Conservation (phyloP, 1,140 invertebrate species). For the Lepidotrigona ventralis region DNA sequence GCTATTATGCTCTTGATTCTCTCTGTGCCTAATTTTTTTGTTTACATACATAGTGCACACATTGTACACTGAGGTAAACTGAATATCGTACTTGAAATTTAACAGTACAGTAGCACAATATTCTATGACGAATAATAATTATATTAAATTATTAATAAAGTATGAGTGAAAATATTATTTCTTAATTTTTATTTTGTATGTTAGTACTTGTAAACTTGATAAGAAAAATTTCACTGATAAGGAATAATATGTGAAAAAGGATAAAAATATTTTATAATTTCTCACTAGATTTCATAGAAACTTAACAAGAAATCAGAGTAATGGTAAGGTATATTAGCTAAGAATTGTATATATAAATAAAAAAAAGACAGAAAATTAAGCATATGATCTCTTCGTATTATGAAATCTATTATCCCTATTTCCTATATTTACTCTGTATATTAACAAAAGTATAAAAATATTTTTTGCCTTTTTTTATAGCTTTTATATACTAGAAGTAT, state of each 20-base stretch:
- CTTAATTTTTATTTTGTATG: neutral
- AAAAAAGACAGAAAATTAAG: neutral
- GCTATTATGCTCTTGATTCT: neutral
- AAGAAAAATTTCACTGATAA: too few relatives aligned
- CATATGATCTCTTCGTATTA: neutral
- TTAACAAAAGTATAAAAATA: neutral
- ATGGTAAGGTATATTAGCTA: neutral
- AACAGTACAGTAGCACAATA: neutral
- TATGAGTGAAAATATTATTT: neutral
- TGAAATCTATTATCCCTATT: neutral
- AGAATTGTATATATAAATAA: neutral
- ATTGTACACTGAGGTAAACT: neutral
- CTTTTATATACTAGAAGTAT: neutral
- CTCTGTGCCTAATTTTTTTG: neutral
- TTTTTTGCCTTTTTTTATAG: too few relatives aligned
- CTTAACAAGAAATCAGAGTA: neutral
- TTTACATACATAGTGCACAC: neutral
- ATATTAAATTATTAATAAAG: neutral
- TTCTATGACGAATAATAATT: neutral
- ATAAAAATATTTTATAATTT: neutral
- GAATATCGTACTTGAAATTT: neutral
- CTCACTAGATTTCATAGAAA: neutral
- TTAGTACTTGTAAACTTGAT: neutral
- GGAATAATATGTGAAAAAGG: neutral
- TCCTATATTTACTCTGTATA: neutral